Conservation (phyloP, 2,797 vertebrate genomes). For the Selene dorsalis region DNA sequence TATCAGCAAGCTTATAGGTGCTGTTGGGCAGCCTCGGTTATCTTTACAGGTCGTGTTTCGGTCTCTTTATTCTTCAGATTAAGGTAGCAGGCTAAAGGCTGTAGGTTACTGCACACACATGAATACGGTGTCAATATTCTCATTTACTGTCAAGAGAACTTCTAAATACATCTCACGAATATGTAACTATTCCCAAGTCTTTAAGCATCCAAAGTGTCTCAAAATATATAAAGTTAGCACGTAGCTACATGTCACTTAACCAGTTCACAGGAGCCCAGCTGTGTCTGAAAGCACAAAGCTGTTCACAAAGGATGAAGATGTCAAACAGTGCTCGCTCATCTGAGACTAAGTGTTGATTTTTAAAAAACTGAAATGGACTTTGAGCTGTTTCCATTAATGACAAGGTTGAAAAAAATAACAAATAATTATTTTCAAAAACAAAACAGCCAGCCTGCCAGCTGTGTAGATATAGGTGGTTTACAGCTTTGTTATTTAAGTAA, state of each 20-base stretch:
- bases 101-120: too few relatives aligned
- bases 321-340: neutral
- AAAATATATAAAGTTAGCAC: neutral
- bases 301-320: neutral
- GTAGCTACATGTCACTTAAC: neutral
- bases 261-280: neutral
- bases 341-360: conserved; percentile 1
- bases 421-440: conserved; percentile 10
- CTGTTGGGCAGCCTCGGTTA: too few relatives aligned
- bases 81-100: too few relatives aligned
- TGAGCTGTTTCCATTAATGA: conserved; percentile 20
- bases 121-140: too few relatives aligned
- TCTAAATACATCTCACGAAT: too few relatives aligned
- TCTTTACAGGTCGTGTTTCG: too few relatives aligned
- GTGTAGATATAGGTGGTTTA: neutral
- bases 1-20: too few relatives aligned
- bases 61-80: too few relatives aligned
- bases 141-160: too few relatives aligned
- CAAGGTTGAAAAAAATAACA: conserved; percentile 27
- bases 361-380: conserved; percentile 26
- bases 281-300: neutral
- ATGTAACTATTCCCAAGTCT: neutral
- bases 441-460: conserved; percentile 14
- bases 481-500: neutral
- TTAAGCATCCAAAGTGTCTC: too few relatives aligned